Base-by-base conservation (phyloP, 2,888 invertebrate species). In the Drosophila gaucha region DNA sequence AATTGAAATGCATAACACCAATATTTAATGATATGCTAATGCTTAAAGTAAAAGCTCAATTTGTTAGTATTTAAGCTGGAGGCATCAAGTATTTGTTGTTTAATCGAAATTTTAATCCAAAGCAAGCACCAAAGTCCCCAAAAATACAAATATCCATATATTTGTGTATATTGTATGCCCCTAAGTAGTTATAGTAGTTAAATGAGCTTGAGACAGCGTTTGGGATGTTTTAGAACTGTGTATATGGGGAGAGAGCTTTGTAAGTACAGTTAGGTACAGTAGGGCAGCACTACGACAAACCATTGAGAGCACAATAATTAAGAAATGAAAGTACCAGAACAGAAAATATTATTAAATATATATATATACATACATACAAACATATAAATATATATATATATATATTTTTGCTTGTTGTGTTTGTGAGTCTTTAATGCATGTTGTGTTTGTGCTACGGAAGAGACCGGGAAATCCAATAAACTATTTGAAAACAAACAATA, bases 11-110 rank as follows among this genome's bases (percentile, higher is more conserved):
- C 64, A 72, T 54, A 62, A 73, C 74, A 78, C 72, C 80, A 73
- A 76, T 55, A 51, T 52, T 67, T 28, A 70, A 67, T 26, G 52
- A 65, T 59, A 74, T 66, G 67, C 78, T 68, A 46, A 41, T 52
- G 67, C 55, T 68, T 67, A 59, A 80, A 68, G 62, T 75, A 56
- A 77, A 84, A 58, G 84, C 88, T 87, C 85, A 85, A 85, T 85
- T 87, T 87, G 78, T 80, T 82, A 82, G 85, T 78, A 64, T 38
- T 57, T 84, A 84, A 82, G 74, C 39, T 47, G 63, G 38, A n/a
- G n/a, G 44, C 49, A 47, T 36, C 36, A 43, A 58, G 51, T 38
- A 54, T 56, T 59, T 60, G 57, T 60, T 67, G 54, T 59, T 59
- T 33, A 30, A 38, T 41, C 36, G 52, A 55, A 55, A 39, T 36